Conservation (phyloP, 1,140 invertebrate species). For the Brachionus rubens region DNA sequence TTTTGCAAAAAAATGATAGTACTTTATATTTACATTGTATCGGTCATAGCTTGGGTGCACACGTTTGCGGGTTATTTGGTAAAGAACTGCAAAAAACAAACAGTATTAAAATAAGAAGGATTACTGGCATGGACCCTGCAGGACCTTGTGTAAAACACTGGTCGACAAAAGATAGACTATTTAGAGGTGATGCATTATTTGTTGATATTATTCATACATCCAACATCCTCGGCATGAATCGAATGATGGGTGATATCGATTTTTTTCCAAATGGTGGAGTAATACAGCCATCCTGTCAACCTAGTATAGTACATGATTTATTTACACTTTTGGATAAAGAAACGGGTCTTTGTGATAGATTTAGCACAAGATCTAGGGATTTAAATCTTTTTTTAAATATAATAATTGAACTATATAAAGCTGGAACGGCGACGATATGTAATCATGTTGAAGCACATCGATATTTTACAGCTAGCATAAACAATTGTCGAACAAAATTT, state of each 20-base stretch:
- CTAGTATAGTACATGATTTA: no score
- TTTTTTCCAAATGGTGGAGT: constrained; percentile 53
- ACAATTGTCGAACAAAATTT: not conserved
- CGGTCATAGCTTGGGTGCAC: constrained; percentile 41
- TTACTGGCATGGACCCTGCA: constrained; percentile 15
- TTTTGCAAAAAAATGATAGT: not conserved
- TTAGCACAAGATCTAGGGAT: no score
- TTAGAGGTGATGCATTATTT: not conserved
- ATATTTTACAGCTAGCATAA: not conserved
- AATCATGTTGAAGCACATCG: not conserved
- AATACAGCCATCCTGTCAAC: no score
- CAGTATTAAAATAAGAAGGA: not conserved
- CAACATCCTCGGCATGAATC: not conserved
- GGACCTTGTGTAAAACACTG: not conserved
- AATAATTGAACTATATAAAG: no score
- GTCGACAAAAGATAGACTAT: not conserved
- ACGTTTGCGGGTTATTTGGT: not conserved
- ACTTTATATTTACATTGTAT: constrained; percentile 28
- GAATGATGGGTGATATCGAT: constrained; percentile 65
- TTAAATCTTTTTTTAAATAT: no score
- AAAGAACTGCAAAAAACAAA: not conserved
- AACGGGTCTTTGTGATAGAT: no score
- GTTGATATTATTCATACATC: constrained; percentile 2
- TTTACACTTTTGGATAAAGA: no score
- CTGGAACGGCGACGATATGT: not conserved